These are phyloP conservation scores for Sibirionetta formosa DNA, from an alignment of 2,797 vertebrate species.

Conservation along the genomic window DNA sequence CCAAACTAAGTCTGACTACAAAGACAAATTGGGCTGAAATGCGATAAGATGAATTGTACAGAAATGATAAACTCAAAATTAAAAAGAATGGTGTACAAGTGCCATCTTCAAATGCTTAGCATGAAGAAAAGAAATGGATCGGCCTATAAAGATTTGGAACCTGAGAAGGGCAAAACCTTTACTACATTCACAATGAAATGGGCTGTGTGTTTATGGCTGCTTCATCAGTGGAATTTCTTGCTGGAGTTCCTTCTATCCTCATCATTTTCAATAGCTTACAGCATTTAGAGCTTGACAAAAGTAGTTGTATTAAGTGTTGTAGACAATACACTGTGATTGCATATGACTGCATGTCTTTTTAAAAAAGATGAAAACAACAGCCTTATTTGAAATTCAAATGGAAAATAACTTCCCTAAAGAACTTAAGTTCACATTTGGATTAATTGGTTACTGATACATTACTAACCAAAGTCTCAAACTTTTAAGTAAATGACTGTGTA, in stretches of 20 bases:
- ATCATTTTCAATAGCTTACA: constrained; percentile 1
- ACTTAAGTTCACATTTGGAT: neutral
- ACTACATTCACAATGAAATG: neutral
- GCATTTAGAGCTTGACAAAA: constrained; percentile 54
- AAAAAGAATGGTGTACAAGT: constrained; percentile 22
- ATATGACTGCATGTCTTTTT: constrained; percentile 66
- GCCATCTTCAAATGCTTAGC: constrained; percentile 1
- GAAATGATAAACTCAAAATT: neutral
- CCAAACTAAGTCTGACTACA: neutral
- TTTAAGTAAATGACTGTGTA: neutral
- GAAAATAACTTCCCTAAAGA: constrained; percentile 1
- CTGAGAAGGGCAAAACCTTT: neutral
- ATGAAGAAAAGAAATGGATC: neutral
- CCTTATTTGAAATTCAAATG: constrained; percentile 61
- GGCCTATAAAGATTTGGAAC: neutral
- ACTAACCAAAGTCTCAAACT: constrained; percentile 54
- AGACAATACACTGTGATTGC: constrained; percentile 72
- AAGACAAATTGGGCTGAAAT: neutral
- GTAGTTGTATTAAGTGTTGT: constrained; percentile 43
- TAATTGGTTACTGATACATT: neutral
- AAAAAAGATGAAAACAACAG: constrained; percentile 16
- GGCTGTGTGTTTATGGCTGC: neutral
- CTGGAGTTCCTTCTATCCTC: constrained; percentile 1
- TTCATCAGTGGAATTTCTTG: neutral
- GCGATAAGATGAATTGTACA: neutral